Evolutionary conservation across 2,113 vertebrate species (phyloP).

Genomic region (Chauna torquata): DNA sequence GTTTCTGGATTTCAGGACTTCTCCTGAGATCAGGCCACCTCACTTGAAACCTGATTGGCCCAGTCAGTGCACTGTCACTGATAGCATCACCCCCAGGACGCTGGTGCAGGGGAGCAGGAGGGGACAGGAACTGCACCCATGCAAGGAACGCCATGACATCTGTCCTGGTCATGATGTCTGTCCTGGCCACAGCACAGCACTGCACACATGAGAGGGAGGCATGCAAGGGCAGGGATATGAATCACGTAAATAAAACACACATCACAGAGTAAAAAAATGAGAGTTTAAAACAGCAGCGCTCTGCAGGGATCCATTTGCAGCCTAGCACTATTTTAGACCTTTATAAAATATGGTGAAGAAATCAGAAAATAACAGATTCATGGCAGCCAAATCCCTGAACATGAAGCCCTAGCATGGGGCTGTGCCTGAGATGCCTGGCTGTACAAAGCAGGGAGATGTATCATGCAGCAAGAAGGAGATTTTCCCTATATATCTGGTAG

Average conservation of each 20-base stretch:
- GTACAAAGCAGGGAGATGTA: background rate
- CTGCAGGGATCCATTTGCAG: background rate
- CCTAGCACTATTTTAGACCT: background rate
- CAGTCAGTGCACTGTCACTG: background rate
- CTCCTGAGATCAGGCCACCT: background rate
- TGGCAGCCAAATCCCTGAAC: background rate
- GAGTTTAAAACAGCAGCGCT: background rate
- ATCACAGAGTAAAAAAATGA: background rate
- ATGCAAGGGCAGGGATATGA: background rate
- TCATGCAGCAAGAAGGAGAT: background rate
- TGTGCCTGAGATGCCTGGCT: background rate
- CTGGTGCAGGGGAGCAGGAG: background rate
- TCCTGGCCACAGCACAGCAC: background rate
- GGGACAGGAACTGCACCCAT: background rate
- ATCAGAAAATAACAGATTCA: background rate
- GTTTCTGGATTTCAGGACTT: background rate
- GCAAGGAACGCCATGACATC: accelerated
- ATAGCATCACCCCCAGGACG: background rate
- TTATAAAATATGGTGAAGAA: background rate
- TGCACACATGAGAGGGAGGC: accelerated
- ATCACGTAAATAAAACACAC: background rate
- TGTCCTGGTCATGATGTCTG: accelerated
- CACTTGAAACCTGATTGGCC: background rate
- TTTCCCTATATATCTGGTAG: background rate
- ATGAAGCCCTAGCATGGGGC: accelerated